Conservation (phyloP, 2,113 vertebrate species). For the Hemichromis elongatus region DNA sequence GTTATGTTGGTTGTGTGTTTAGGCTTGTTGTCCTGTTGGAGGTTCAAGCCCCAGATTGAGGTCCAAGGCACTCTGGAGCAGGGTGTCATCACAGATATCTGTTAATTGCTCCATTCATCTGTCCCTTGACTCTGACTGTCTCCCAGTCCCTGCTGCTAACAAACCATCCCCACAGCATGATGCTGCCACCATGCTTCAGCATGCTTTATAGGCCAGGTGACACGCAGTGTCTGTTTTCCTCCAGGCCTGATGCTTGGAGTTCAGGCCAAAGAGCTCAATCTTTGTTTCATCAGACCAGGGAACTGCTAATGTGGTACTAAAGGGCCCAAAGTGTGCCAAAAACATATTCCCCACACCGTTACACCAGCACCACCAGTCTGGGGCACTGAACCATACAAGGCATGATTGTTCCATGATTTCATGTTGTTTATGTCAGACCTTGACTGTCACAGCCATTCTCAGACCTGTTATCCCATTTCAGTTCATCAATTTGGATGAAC, state of each 20-base stretch:
- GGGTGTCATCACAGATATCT: background rate
- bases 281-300: background rate
- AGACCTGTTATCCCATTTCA: background rate
- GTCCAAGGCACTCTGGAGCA: background rate
- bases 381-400: background rate
- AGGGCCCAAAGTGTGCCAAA: background rate
- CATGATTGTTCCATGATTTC: background rate
- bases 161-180: background rate
- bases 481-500: no score
- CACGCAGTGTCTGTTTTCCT: background rate
- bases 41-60: background rate
- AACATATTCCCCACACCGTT: accelerated
- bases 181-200: background rate
- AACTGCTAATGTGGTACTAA: background rate
- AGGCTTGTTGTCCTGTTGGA: accelerated
- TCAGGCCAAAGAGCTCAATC: background rate
- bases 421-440: background rate
- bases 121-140: background rate
- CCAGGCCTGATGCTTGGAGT: background rate
- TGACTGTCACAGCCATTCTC: background rate
- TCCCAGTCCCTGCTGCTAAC: background rate
- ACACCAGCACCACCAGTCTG: background rate
- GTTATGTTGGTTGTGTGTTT: background rate
- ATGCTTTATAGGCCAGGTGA: background rate
- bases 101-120: background rate